These are phyloP conservation scores for Genyomyrus donnyi DNA, from an alignment of 2,113 vertebrate species.

Conservation along the genomic window DNA sequence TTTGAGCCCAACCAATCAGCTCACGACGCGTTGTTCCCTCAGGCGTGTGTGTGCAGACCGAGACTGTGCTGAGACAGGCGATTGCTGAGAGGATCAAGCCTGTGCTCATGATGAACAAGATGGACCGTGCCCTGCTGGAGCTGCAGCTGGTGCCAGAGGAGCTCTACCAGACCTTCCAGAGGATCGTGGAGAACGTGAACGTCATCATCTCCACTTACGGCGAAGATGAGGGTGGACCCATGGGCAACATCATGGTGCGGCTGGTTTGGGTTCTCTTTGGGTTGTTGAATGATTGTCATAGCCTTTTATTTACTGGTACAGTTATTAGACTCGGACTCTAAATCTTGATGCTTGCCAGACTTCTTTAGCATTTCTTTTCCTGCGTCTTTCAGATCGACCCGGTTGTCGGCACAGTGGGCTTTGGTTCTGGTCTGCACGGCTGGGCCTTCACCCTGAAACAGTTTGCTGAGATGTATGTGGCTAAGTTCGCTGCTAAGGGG, in stretches of 20 bases:
- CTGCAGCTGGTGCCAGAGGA: slow-evolving; percentile 85
- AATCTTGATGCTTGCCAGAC: not conserved
- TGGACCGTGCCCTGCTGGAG: slow-evolving; percentile 90
- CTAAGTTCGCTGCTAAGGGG: slow-evolving; percentile 88
- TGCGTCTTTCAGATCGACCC: slow-evolving; percentile 72
- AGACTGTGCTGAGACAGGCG: slow-evolving; percentile 90
- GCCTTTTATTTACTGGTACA: not conserved
- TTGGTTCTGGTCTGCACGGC: slow-evolving; percentile 90
- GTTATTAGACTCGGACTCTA: not conserved
- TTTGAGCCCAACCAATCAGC: not conserved
- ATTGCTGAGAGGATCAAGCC: slow-evolving; percentile 91
- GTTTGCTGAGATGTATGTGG: slow-evolving; percentile 93
- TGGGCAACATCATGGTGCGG: slow-evolving; percentile 88
- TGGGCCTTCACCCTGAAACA: slow-evolving; percentile 98
- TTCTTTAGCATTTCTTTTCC: not conserved
- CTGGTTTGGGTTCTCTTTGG: slow-evolving; percentile 17
- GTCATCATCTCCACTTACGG: slow-evolving; percentile 92
- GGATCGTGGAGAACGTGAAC: slow-evolving; percentile 88
- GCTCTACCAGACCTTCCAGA: slow-evolving; percentile 92
- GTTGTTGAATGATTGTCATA: not conserved
- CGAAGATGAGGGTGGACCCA: slow-evolving; percentile 81
- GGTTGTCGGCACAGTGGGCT: slow-evolving; percentile 80
- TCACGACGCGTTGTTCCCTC: not conserved
- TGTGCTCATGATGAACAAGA: slow-evolving; percentile 98
- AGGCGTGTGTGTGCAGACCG: slow-evolving; percentile 94